Percentiles rank a stretch among this genome's conserved stretches.
Conservation (phyloP, 2,797 vertebrate genomes). For the Prunella strophiata region DNA sequence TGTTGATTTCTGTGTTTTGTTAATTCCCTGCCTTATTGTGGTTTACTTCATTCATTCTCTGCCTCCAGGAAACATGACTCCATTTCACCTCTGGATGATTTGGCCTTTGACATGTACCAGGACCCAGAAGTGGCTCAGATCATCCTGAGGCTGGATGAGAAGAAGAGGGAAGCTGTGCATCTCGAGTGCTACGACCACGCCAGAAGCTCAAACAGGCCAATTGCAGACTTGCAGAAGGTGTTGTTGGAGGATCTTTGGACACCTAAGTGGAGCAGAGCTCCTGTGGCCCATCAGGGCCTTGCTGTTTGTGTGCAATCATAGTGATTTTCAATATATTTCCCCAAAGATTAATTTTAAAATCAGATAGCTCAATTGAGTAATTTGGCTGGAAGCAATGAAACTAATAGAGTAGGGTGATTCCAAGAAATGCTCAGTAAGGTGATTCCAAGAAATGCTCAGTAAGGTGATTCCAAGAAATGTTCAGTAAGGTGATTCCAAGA, state of each 20-base stretch:
- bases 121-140: constrained; percentile 94
- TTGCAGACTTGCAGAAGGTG: constrained; percentile 96
- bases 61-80: constrained; percentile 81
- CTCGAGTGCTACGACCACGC: constrained; percentile 86
- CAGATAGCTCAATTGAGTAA: not conserved
- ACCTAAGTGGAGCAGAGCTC: not conserved
- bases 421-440: not conserved
- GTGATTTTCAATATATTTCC: fast-evolving
- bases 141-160: constrained; percentile 88
- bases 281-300: not conserved
- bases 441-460: no score
- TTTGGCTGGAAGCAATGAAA: not conserved
- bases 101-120: constrained; percentile 98
- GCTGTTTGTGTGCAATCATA: fast-evolving
- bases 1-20: not conserved
- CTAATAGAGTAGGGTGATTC: not conserved
- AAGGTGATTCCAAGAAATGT: no score
- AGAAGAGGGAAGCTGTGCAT: constrained; percentile 85
- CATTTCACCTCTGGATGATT: constrained; percentile 90
- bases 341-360: not conserved
- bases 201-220: constrained; percentile 93
- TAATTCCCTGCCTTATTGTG: not conserved
- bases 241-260: not conserved
- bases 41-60: not conserved
- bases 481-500: not conserved